Conservation (phyloP, 2,797 vertebrate species). For the Phataginus tricuspis region DNA sequence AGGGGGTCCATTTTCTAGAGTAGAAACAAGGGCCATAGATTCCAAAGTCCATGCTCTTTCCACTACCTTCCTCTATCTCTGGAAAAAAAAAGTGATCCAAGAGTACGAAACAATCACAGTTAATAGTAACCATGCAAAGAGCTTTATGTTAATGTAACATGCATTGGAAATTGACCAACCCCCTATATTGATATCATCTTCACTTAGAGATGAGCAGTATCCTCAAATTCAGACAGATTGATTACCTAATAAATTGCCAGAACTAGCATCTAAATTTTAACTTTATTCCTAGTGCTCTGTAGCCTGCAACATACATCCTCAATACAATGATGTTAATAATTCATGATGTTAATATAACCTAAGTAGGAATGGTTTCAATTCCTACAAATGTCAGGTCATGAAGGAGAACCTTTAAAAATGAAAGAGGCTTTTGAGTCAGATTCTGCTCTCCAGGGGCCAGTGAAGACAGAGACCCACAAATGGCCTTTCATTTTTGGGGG, state of each 20-base stretch:
- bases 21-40: not conserved
- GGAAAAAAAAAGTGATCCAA: not conserved
- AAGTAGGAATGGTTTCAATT: conserved; percentile 48
- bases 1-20: not conserved
- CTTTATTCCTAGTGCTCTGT: not conserved
- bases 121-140: not conserved
- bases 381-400: not conserved
- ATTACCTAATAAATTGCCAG: not conserved
- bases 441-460: conserved; percentile 22
- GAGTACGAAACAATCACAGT: not conserved
- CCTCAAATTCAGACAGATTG: conserved; percentile 20
- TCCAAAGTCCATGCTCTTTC: not conserved
- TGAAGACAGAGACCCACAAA: conserved; percentile 26
- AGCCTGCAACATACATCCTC: not conserved
- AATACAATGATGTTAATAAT: too few relatives aligned
- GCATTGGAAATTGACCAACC: not conserved
- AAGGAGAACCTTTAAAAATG: conserved; percentile 29
- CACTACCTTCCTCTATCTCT: not conserved
- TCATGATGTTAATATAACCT: not conserved
- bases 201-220: conserved; percentile 28
- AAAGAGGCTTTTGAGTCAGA: conserved; percentile 36
- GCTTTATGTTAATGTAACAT: not conserved
- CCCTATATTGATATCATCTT: not conserved
- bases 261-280: conserved; percentile 23
- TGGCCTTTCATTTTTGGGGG: not conserved